Percentiles rank a stretch among this genome's conserved stretches.
Evolutionary conservation across 2,888 invertebrate species (phyloP).

Genomic region (Aelia acuminata): DNA sequence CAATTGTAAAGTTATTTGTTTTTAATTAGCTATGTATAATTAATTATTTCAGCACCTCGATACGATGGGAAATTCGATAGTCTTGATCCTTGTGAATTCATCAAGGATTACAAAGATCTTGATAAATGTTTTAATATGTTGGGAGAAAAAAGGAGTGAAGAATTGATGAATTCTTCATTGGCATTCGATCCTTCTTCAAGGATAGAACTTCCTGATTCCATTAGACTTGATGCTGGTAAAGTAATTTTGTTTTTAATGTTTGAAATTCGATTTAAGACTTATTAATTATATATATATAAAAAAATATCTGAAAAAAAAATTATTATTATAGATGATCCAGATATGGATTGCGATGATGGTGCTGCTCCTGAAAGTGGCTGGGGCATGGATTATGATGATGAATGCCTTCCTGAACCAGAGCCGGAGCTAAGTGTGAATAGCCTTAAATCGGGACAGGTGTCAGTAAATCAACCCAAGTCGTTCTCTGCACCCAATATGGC

Average conservation of each 20-base stretch:
- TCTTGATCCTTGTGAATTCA: conserved; percentile 57
- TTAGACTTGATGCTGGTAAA: conserved; percentile 53
- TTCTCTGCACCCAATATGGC: conserved; percentile 60
- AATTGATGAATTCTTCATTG: conserved; percentile 55
- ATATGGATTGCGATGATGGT: conserved; percentile 39
- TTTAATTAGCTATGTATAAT: too few species aligned
- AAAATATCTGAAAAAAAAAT: too few species aligned
- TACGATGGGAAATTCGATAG: conserved; percentile 23
- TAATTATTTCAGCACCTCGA: conserved; percentile 17
- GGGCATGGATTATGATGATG: conserved; percentile 48
- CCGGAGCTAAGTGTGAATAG: neutral
- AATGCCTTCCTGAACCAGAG: conserved; percentile 3
- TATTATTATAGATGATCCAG: conserved; percentile 12
- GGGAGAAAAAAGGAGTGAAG: conserved; percentile 40
- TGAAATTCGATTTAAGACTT: neutral
- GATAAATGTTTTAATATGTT: conserved; percentile 57
- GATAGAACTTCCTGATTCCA: conserved; percentile 47
- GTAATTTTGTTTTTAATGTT: neutral
- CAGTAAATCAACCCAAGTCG: conserved; percentile 1
- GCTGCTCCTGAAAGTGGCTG: neutral
- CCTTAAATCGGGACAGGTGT: conserved; percentile 33
- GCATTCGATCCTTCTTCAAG: conserved; percentile 50
- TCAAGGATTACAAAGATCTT: conserved; percentile 58
- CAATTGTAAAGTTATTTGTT: too few species aligned
- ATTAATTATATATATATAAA: neutral